Evolutionary conservation across 2,113 vertebrate species (phyloP).

Genomic region (Oostethus manadensis): DNA sequence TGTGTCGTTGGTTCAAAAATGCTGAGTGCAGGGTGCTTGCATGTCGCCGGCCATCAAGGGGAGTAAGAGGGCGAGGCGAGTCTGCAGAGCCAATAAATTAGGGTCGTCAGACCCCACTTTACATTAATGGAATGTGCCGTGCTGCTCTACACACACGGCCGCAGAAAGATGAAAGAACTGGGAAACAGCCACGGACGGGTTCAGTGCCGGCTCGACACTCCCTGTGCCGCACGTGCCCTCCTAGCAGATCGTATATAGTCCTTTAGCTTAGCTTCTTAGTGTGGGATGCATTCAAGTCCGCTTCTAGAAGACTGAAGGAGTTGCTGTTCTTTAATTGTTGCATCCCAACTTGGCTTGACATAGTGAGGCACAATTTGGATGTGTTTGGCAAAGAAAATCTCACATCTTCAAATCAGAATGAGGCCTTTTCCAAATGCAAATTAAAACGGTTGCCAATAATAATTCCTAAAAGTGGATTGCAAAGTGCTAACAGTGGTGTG

Average conservation of each 20-base stretch:
- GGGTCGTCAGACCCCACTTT: conserved; percentile 66
- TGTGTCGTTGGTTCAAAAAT: conserved; percentile 10
- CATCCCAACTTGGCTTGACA: too few species aligned
- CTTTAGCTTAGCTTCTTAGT: not conserved
- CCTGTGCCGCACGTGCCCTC: conserved; percentile 22
- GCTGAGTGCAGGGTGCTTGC: conserved; percentile 36
- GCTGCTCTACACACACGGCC: conserved; percentile 50
- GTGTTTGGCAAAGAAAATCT: too few species aligned
- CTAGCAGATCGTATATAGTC: conserved; percentile 6
- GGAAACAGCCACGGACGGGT: conserved; percentile 67
- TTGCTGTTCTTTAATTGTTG: too few species aligned
- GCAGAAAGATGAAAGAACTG: conserved; percentile 63
- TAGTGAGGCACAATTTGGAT: too few species aligned
- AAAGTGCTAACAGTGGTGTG: too few species aligned
- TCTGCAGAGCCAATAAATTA: conserved; percentile 72
- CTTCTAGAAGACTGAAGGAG: too few species aligned
- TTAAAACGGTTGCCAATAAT: too few species aligned
- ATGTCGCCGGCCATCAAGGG: conserved; percentile 56
- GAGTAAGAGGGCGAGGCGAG: conserved; percentile 66
- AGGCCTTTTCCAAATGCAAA: too few species aligned
- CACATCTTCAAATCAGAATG: too few species aligned
- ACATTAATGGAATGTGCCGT: conserved; percentile 72
- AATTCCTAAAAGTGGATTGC: too few species aligned
- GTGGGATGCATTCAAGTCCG: too few species aligned
- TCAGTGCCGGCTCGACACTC: conserved; percentile 22